Evolutionary conservation across 2,888 invertebrate species (phyloP), one percentile per base, ranked within the genome.

Genomic region (Tipula helvola): DNA sequence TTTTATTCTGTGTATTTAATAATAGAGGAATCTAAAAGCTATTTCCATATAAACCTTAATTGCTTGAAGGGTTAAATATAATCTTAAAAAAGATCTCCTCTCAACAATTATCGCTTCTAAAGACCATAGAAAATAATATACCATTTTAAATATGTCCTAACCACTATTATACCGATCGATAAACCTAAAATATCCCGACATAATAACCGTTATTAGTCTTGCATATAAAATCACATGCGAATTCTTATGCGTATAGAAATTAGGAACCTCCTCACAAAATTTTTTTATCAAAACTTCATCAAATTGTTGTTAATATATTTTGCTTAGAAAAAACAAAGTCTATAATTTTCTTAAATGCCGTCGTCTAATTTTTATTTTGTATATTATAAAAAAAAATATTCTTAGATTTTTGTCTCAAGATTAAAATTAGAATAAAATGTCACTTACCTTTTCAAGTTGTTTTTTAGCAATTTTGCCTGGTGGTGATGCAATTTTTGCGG

Each of bases 401-500:
- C 71, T 71, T 10, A 71, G 71, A 71, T 71, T 71, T 71, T 71
- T 71, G 18, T 71, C 18, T 71, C 28, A 71, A 28, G 71, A 71
- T 71, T 71, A 28, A 28, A 71, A 71, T 28, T 71, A 71, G 18
- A 28, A 71, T 71, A 28, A 39, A 41, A 28, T 47, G 47, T 16
- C 89, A 92, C 93, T 92, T 92, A 96, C 96, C 94, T 94, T 94
- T 88, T 94, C 93, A 87, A 92, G 92, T 28, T 28, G 28, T 88
- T 93, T 93, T 88, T 92, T 93, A 71, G 71, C 71, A 91, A 90
- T 92, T 91, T 92, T 93, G 88, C 89, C 90, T 88, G 91, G 91
- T 87, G 91, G 92, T 86, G 92, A 91, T 57, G 93, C 92, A 89
- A 94, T 93, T 88, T 93, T 90, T 7, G 93, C 92, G 47, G 93